Evolutionary conservation across 2,113 vertebrate genomes (phyloP).

Genomic region (Phalacrocorax carbo): DNA sequence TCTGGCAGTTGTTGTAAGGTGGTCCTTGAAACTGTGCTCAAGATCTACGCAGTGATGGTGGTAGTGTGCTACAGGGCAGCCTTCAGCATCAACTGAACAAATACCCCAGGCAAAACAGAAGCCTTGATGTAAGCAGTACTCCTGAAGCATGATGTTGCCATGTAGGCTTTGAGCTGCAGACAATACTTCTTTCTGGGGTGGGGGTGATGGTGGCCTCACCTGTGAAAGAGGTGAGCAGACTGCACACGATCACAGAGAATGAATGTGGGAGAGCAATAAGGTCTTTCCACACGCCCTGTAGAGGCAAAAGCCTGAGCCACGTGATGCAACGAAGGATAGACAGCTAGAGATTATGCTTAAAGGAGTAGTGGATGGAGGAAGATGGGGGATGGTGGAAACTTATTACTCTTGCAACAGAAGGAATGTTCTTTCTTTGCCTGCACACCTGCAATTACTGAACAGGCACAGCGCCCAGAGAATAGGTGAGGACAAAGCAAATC

Average conservation of each 20-base stretch:
- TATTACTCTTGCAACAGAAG: not conserved
- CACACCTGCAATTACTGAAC: not conserved
- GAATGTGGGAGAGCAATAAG: not conserved
- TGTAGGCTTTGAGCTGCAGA: not conserved
- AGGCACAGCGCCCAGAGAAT: not conserved
- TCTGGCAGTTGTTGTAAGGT: not conserved
- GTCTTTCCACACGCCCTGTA: not conserved
- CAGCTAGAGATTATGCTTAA: not conserved
- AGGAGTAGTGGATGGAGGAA: not conserved
- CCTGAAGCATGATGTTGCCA: not conserved
- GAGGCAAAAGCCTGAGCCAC: not conserved
- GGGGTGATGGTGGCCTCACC: not conserved
- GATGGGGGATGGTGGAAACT: not conserved
- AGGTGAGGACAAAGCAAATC: not conserved
- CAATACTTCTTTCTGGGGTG: not conserved
- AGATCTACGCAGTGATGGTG: not conserved
- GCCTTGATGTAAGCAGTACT: not conserved
- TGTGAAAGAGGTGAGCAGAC: not conserved
- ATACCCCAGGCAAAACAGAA: not conserved
- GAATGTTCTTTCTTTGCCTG: not conserved
- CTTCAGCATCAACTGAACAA: not conserved
- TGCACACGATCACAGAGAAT: not conserved
- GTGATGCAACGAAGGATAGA: not conserved
- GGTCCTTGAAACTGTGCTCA: not conserved
- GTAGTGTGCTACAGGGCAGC: not conserved